phyloP scores from a whole-genome alignment of 2,888 invertebrate genomes.

The Mimachlamys varia region DNA sequence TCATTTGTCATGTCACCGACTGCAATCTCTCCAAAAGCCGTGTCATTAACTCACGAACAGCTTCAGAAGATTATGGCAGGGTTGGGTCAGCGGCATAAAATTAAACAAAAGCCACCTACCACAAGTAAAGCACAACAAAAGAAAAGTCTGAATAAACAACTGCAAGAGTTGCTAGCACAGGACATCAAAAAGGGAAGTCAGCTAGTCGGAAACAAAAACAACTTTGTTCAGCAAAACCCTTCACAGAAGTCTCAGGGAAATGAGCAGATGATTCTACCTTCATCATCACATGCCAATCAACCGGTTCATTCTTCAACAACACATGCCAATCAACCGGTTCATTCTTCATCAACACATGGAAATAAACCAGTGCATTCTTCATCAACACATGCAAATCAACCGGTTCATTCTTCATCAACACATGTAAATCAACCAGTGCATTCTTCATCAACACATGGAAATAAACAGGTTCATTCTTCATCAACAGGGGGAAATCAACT shows the following conservation, averaged over 20 bases:
- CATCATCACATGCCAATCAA: not conserved
- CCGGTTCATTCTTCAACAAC: not conserved
- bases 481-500: not conserved
- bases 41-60: not conserved
- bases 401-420: not conserved
- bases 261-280: not conserved
- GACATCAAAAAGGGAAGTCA: not conserved
- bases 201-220: not conserved
- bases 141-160: constrained; percentile 20
- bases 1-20: not conserved
- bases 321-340: not conserved
- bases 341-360: not conserved
- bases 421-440: not conserved
- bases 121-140: not conserved
- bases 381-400: not conserved
- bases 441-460: not conserved
- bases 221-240: not conserved
- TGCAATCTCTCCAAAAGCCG: not conserved
- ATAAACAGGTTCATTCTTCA: not conserved
- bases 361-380: not conserved
- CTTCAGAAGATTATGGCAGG: constrained; percentile 37
- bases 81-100: not conserved
- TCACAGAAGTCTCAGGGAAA: not conserved
- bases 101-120: not conserved
- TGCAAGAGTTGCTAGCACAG: not conserved